Conservation (phyloP, 2,888 invertebrate species). For the Colostygia pectinataria region DNA sequence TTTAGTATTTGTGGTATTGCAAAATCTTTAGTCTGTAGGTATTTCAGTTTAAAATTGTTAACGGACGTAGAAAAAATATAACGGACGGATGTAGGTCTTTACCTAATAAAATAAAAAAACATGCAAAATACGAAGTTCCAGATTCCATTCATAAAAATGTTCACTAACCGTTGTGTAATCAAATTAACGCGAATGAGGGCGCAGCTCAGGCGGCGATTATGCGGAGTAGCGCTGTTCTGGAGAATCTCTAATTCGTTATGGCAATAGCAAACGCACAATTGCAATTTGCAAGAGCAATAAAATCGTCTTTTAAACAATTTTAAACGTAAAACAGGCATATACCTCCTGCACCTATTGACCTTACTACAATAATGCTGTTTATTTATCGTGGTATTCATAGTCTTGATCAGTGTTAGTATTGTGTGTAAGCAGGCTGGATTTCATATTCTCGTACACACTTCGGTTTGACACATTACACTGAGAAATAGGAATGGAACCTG, state of each 20-base stretch:
- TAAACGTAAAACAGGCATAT: background rate
- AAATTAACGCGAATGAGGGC: constrained; percentile 61
- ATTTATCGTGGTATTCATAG: too few species aligned
- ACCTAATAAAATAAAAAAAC: constrained; percentile 55
- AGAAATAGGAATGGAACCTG: too few species aligned
- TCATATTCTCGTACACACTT: too few species aligned
- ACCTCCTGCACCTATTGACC: too few species aligned
- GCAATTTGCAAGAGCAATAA: background rate
- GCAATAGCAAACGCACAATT: constrained; percentile 19
- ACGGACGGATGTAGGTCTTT: constrained; percentile 60
- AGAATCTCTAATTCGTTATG: constrained; percentile 42
- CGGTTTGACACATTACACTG: too few species aligned
- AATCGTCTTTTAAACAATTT: background rate
- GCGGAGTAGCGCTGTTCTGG: constrained; percentile 48
- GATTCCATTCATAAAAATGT: constrained; percentile 67
- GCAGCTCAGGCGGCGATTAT: constrained; percentile 53
- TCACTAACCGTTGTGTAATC: constrained; percentile 62
- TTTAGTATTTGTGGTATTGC: constrained; percentile 42
- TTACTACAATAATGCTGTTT: too few species aligned
- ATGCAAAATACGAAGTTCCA: constrained; percentile 55
- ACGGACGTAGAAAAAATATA: constrained; percentile 49
- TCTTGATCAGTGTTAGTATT: too few species aligned
- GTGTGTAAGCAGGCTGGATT: too few species aligned
- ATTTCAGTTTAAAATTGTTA: constrained; percentile 49
- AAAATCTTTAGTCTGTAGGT: constrained; percentile 43